Percentiles rank a stretch among this genome's conserved stretches.
Conservation (phyloP, 2,113 vertebrate species). For the Ia io region DNA sequence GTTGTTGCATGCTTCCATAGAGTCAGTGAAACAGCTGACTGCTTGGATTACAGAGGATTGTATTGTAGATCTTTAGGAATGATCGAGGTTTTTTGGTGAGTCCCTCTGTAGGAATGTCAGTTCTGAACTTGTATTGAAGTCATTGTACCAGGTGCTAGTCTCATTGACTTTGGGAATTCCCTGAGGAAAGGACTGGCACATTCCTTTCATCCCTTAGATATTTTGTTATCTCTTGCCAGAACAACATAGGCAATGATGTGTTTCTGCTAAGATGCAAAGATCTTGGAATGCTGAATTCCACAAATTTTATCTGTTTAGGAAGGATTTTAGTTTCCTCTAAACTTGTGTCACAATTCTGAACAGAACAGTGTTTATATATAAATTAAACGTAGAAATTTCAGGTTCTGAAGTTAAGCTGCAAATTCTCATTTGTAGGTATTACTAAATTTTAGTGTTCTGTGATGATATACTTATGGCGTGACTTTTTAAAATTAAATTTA, state of each 20-base stretch:
- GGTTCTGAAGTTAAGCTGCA: not conserved
- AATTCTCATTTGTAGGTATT: slow-evolving; percentile 37
- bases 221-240: slow-evolving; percentile 39
- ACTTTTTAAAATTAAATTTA: not conserved
- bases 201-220: slow-evolving; percentile 73
- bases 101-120: slow-evolving; percentile 65
- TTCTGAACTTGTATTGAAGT: slow-evolving; percentile 56
- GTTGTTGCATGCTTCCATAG: slow-evolving; percentile 68
- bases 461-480: not conserved
- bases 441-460: slow-evolving; percentile 28
- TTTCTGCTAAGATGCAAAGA: slow-evolving; percentile 1
- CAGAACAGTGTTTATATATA: slow-evolving; percentile 24
- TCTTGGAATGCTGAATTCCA: slow-evolving; percentile 36
- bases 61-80: slow-evolving; percentile 67
- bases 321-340: not conserved
- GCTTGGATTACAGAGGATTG: slow-evolving; percentile 65
- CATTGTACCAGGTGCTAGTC: slow-evolving; percentile 60
- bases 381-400: slow-evolving; percentile 35
- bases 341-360: not conserved
- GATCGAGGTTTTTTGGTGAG: slow-evolving; percentile 56
- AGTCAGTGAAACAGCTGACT: slow-evolving; percentile 66
- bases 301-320: slow-evolving; percentile 1
- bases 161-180: slow-evolving; percentile 54
- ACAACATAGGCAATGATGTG: not conserved
- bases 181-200: slow-evolving; percentile 62